Conservation (phyloP, 1,140 invertebrate genomes). For the Drosophila novamexicana region DNA sequence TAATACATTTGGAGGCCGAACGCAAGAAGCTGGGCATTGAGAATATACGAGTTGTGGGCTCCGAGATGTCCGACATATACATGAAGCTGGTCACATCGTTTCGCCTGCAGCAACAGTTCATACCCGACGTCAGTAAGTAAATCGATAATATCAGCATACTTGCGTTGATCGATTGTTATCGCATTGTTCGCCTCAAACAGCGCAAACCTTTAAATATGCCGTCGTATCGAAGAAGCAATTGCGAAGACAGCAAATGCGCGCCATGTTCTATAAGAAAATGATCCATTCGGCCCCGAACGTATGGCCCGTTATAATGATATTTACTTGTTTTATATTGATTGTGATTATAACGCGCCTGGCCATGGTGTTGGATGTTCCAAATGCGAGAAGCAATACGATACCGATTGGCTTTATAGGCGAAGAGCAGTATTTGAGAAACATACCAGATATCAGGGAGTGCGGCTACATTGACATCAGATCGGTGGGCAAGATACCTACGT, state of each 20-base stretch:
- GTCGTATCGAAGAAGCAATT: slow-evolving; percentile 59
- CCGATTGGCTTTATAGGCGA: slow-evolving; percentile 32
- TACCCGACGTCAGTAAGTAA: slow-evolving; percentile 72
- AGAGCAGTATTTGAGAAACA: background rate
- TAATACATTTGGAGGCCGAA: slow-evolving; percentile 73
- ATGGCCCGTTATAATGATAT: slow-evolving; percentile 69
- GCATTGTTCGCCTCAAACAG: slow-evolving; percentile 14
- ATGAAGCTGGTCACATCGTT: slow-evolving; percentile 66
- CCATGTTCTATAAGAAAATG: slow-evolving; percentile 77
- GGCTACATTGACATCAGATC: slow-evolving; percentile 56
- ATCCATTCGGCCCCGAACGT: slow-evolving; percentile 69
- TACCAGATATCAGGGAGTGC: slow-evolving; percentile 51
- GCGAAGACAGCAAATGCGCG: slow-evolving; percentile 49
- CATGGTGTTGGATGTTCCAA: slow-evolving; percentile 38
- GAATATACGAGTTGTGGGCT: slow-evolving; percentile 61
- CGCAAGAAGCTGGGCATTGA: slow-evolving; percentile 65
- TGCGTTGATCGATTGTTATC: background rate
- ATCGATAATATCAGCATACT: background rate
- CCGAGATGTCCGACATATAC: slow-evolving; percentile 68
- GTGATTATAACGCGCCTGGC: slow-evolving; percentile 46
- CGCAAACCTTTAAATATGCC: slow-evolving; percentile 67
- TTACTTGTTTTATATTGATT: slow-evolving; percentile 59
- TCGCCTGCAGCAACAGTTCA: slow-evolving; percentile 62
- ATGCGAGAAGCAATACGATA: slow-evolving; percentile 37
- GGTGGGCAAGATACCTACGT: background rate